Evolutionary conservation across 2,797 vertebrate species (phyloP), one percentile per base, ranked within the genome.

Genomic region (Babyrousa celebensis): DNA sequence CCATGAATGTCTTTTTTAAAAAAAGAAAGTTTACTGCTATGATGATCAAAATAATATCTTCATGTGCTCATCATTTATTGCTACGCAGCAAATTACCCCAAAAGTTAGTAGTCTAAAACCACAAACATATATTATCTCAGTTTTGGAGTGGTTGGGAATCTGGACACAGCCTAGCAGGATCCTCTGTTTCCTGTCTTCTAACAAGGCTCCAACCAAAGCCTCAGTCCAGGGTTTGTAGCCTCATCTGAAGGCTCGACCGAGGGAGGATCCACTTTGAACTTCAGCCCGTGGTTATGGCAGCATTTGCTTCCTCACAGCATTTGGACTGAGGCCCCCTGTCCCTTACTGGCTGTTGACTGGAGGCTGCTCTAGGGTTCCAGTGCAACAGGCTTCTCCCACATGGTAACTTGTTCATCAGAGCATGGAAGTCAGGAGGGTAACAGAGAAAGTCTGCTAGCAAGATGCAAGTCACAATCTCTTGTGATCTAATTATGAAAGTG

Each of bases 221-320:
- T 91, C 23, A 48, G 48, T 20, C 15, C 27, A 5, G 60, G 48
- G 17, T 52, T 52, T 15, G 4, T 15, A 12, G n/a, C 72, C 58
- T 87, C 54, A 90, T 63, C 56, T 12, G 91, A 92, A 92, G 63
- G 48, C 27, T 43, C n/a, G 52, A 86, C 20, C 78, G 89, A 90
- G 40, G 68, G 60, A 84, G 17, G 17, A 29, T 18, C 12, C 8
- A 29, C 32, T 74, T 32, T 3, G 15, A 60, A 29, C 32, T 18
- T 83, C 84, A 79, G 1, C 27, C 29, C 23, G 25, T 48, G 25
- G 62, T 43, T n/a, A 12, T 14, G 40, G 7, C 18, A 63, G 20
- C 68, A 36, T 20, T 63, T 2, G 15, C 48, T 70, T 72, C 1
- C 36, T 65, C 32, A 6, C 3, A 60, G 63, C 12, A 58, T 94